These are phyloP conservation scores for Hyposoter didymator DNA, from an alignment of 2,888 invertebrate species.

Conservation along the genomic window DNA sequence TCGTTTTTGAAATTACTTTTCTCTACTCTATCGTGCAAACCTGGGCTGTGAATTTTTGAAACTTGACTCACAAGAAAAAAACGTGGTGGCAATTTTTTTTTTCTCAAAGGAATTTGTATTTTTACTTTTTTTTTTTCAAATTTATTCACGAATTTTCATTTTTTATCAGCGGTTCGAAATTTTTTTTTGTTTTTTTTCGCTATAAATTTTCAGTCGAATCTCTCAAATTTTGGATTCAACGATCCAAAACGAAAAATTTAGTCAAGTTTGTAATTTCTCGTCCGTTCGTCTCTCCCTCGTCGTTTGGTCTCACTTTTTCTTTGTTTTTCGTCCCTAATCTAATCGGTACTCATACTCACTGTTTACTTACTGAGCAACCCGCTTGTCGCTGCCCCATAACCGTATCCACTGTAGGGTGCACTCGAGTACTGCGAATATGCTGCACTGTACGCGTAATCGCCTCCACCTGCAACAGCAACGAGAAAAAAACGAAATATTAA, in stretches of 20 bases:
- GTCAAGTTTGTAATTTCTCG: slow-evolving; percentile 41
- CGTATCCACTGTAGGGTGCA: slow-evolving; percentile 89
- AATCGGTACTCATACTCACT: slow-evolving; percentile 86
- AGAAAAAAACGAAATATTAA: not conserved
- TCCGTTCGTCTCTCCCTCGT: slow-evolving; percentile 11
- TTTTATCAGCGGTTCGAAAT: too few relatives aligned
- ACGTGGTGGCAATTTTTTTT: not conserved
- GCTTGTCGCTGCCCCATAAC: slow-evolving; percentile 88
- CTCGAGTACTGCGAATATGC: slow-evolving; percentile 92
- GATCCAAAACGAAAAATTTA: not conserved
- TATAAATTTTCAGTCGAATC: not conserved
- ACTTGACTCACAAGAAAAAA: slow-evolving; percentile 3
- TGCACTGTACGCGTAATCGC: slow-evolving; percentile 90
- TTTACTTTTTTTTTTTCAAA: not conserved
- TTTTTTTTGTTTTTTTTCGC: too few relatives aligned
- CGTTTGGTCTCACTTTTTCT: slow-evolving; percentile 39
- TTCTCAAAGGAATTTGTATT: not conserved
- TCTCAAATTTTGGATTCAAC: not conserved
- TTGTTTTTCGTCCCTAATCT: slow-evolving; percentile 78
- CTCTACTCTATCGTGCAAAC: slow-evolving; percentile 64
- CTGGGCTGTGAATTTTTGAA: slow-evolving; percentile 68
- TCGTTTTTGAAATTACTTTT: slow-evolving; percentile 30
- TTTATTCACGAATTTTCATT: too few relatives aligned
- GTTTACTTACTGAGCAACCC: slow-evolving; percentile 90
- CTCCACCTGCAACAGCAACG: slow-evolving; percentile 85